These are phyloP conservation scores for Parambassis ranga DNA, from an alignment of 2,797 vertebrate genomes.

Conservation along the genomic window DNA sequence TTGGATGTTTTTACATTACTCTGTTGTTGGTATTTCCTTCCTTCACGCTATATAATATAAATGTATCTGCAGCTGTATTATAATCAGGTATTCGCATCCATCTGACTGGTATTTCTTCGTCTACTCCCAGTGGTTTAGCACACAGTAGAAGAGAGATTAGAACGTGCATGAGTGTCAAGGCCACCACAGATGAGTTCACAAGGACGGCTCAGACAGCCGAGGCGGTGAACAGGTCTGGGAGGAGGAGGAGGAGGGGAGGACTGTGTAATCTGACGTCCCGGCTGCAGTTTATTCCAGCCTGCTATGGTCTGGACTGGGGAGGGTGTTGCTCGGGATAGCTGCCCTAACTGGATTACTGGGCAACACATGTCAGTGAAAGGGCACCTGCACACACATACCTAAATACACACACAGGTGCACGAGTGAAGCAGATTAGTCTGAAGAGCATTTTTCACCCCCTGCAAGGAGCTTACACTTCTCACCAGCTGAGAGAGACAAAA, in stretches of 20 bases:
- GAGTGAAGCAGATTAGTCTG: slow-evolving; percentile 53
- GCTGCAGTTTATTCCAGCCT: slow-evolving; percentile 29
- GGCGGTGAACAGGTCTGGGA: slow-evolving; percentile 1
- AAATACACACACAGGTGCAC: slow-evolving; percentile 17
- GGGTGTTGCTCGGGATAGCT: slow-evolving; percentile 31
- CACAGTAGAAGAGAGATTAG: background rate
- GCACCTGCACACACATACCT: slow-evolving; percentile 32
- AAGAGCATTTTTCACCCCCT: slow-evolving; percentile 28
- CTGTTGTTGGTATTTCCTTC: too few species aligned
- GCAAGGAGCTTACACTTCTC: slow-evolving; percentile 45
- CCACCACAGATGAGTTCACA: slow-evolving; percentile 3
- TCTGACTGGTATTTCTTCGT: background rate
- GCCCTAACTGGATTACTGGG: slow-evolving; percentile 67
- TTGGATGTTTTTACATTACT: too few species aligned
- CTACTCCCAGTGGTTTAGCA: background rate
- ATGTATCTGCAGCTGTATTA: too few species aligned
- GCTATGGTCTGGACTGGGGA: slow-evolving; percentile 17
- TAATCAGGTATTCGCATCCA: too few species aligned
- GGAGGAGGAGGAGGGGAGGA: slow-evolving; percentile 5
- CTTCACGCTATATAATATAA: too few species aligned
- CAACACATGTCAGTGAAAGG: slow-evolving; percentile 52
- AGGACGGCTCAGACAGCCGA: slow-evolving; percentile 25
- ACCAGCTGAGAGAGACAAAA: slow-evolving; percentile 6
- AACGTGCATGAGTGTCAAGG: slow-evolving; percentile 1
- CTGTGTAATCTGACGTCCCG: slow-evolving; percentile 59